phyloP scores from a whole-genome alignment of 2,888 invertebrate genomes.

The Ormyrus pomaceus region DNA sequence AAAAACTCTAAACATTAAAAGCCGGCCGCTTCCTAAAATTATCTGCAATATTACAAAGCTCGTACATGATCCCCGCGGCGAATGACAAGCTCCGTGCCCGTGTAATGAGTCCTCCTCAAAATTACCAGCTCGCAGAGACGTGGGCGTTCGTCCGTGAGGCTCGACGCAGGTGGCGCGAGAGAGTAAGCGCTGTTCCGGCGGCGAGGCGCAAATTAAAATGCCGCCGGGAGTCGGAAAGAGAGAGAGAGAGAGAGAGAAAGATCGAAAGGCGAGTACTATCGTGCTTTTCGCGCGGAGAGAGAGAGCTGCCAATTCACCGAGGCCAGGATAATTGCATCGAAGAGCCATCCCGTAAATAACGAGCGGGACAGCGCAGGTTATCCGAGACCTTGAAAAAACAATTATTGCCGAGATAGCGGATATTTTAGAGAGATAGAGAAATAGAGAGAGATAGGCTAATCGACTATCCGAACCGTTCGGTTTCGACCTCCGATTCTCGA shows the following conservation, averaged over 20 bases:
- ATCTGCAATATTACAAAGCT: too few species aligned
- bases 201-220: constrained; percentile 28
- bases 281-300: neutral
- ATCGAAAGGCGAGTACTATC: too few species aligned
- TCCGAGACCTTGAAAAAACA: constrained; percentile 30
- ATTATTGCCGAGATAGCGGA: constrained; percentile 17
- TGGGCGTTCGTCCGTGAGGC: too few species aligned
- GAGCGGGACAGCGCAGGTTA: neutral
- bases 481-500: constrained; percentile 19
- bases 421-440: constrained; percentile 8
- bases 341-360: constrained; percentile 39
- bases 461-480: neutral
- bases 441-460: neutral
- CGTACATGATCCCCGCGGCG: too few species aligned
- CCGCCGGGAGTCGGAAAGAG: neutral
- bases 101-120: too few species aligned
- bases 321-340: constrained; percentile 35
- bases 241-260: neutral
- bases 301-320: neutral
- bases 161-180: too few species aligned
- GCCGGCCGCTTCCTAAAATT: too few species aligned
- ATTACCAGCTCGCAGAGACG: too few species aligned
- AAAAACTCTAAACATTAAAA: too few species aligned
- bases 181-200: too few species aligned
- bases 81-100: too few species aligned